Percentiles rank a stretch among this genome's conserved stretches.
These are phyloP conservation scores for Ophion ellenae DNA, from an alignment of 2,888 invertebrate species.

Conservation along the genomic window DNA sequence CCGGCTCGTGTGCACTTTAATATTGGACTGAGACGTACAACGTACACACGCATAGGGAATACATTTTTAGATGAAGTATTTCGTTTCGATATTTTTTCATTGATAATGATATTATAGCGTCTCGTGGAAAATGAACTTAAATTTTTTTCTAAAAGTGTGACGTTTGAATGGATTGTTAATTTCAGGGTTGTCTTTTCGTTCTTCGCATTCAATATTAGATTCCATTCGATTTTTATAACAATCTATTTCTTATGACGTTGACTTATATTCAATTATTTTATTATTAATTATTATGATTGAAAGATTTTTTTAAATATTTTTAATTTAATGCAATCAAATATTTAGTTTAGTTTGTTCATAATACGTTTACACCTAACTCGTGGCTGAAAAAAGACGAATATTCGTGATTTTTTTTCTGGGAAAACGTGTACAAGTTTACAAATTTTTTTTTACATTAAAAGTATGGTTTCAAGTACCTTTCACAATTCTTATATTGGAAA, in stretches of 20 bases:
- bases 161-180: constrained; percentile 87
- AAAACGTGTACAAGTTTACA: no score
- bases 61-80: no score
- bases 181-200: constrained; percentile 89
- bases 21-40: no score
- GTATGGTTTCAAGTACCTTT: no score
- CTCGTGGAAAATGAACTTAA: not conserved
- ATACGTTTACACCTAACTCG: constrained; percentile 84
- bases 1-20: not conserved
- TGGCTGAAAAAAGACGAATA: no score
- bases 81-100: no score
- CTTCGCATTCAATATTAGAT: constrained; percentile 89
- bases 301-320: constrained; percentile 79
- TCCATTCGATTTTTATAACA: constrained; percentile 89
- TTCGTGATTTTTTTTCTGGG: no score
- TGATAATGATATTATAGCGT: no score
- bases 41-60: no score
- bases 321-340: constrained; percentile 81
- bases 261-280: constrained; percentile 87
- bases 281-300: constrained; percentile 86
- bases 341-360: constrained; percentile 83
- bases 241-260: constrained; percentile 91
- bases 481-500: no score
- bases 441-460: no score
- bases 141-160: constrained; percentile 86